A percentile compares a stretch with the other conserved stretches of the same genome.
These are phyloP conservation scores for Edolisoma coerulescens DNA, from an alignment of 2,113 vertebrate genomes.

Conservation along the genomic window DNA sequence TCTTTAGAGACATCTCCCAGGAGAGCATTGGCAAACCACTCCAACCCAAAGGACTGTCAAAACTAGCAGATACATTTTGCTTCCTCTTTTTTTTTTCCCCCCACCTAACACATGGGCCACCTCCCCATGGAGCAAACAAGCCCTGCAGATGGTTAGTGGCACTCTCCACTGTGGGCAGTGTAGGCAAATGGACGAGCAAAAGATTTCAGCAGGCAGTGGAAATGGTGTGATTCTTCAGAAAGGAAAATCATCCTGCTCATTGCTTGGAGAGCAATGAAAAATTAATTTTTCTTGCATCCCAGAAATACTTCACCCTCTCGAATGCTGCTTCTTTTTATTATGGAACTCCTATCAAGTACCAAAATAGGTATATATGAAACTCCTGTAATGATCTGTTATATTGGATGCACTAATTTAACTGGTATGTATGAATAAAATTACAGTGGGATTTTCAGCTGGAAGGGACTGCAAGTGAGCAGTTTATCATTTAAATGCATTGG, in stretches of 20 bases:
- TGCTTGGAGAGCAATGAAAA: not conserved
- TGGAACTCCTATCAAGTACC: not conserved
- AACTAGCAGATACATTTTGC: not conserved
- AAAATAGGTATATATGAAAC: not conserved
- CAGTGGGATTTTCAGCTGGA: not conserved
- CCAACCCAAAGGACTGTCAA: not conserved
- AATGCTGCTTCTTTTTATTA: not conserved
- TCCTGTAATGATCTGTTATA: not conserved
- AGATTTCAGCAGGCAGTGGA: not conserved
- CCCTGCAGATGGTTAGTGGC: not conserved
- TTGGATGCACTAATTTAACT: not conserved
- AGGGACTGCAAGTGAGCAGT: not conserved
- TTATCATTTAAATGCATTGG: not conserved
- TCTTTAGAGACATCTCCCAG: not conserved
- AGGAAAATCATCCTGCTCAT: not conserved
- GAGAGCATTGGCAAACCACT: not conserved
- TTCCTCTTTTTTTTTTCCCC: not conserved
- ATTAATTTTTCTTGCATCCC: not conserved
- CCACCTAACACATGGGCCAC: rapidly evolving
- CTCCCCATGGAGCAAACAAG: not conserved
- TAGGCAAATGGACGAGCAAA: not conserved
- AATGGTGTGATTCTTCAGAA: not conserved
- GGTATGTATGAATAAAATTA: not conserved
- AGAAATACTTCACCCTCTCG: not conserved
- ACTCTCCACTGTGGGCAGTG: not conserved